phyloP scores from a whole-genome alignment of 2,888 invertebrate species.

The Microplitis deprimator region DNA sequence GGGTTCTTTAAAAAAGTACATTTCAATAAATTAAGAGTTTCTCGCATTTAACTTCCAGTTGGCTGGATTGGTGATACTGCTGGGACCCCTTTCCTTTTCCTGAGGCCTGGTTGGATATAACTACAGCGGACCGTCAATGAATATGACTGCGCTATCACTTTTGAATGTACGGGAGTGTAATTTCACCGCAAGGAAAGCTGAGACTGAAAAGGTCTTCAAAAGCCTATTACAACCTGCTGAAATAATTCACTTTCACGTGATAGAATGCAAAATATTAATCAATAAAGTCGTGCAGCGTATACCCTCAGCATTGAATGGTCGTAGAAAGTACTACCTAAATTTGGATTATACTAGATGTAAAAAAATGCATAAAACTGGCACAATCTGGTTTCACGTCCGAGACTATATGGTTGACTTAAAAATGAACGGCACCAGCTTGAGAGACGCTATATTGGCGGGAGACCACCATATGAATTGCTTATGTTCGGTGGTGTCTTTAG shows the following conservation, averaged over 20 bases:
- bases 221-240: neutral
- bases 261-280: no score
- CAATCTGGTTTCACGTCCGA: no score
- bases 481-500: no score
- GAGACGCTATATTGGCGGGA: no score
- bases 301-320: neutral
- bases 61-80: neutral
- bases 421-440: no score
- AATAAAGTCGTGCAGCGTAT: neutral
- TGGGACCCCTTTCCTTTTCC: neutral
- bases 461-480: no score
- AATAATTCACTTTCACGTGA: neutral
- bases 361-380: no score
- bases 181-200: neutral
- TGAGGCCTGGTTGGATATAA: slow-evolving; percentile 5
- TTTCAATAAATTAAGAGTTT: slow-evolving; percentile 9
- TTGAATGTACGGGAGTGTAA: neutral
- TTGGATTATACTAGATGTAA: no score
- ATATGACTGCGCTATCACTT: neutral
- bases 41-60: neutral
- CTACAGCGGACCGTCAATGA: neutral
- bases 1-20: slow-evolving; percentile 25
- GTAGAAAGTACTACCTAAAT: neutral
- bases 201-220: neutral
- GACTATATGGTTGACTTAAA: no score